Evolutionary conservation across 2,113 vertebrate species (phyloP).

Genomic region (Chelonoidis abingdonii): DNA sequence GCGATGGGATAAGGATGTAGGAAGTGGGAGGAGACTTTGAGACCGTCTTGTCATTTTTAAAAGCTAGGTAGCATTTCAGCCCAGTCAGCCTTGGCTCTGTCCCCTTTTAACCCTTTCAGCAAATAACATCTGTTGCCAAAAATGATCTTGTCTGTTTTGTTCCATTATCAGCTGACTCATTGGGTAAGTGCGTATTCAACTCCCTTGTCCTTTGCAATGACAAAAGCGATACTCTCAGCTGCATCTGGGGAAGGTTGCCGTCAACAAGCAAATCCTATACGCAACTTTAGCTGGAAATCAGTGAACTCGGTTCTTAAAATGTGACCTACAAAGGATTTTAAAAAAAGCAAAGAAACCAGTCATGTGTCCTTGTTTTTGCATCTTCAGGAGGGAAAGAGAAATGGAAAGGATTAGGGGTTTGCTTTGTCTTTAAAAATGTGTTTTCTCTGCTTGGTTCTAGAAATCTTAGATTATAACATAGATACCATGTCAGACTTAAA

Average conservation of each 20-base stretch:
- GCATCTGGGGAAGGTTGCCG: constrained; percentile 50
- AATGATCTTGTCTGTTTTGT: background rate
- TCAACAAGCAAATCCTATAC: constrained; percentile 56
- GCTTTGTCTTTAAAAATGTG: background rate
- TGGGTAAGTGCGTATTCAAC: background rate
- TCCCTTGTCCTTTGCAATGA: background rate
- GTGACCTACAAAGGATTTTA: background rate
- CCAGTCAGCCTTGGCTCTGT: background rate
- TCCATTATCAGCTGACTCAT: background rate
- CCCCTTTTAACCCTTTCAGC: constrained; percentile 42
- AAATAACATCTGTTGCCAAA: constrained; percentile 40
- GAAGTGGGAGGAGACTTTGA: background rate
- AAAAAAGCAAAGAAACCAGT: background rate
- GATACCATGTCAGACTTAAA: background rate
- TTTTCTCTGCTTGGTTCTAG: background rate
- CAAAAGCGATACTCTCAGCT: background rate
- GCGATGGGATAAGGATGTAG: background rate
- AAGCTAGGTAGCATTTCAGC: background rate
- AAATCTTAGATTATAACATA: background rate
- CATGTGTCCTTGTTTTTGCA: background rate
- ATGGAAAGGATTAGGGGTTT: background rate
- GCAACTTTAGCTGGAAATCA: background rate
- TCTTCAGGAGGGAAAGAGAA: background rate
- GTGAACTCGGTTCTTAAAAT: background rate
- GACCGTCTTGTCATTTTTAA: background rate